A percentile compares a stretch with the other conserved stretches of the same genome.
Conservation (phyloP, 2,113 vertebrate genomes). For the Noturus placidus region DNA sequence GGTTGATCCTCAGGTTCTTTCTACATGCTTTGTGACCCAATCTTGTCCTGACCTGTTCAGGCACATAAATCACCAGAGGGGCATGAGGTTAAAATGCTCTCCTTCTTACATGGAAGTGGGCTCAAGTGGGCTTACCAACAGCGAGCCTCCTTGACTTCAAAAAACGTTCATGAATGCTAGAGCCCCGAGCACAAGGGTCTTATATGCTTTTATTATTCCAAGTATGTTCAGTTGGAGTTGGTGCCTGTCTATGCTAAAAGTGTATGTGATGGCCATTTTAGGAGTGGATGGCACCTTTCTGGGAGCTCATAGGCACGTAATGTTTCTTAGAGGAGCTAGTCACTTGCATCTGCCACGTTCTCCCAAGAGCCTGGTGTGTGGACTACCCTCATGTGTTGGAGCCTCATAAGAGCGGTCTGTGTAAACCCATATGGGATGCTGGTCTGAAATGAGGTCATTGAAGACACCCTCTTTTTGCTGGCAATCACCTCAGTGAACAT, state of each 20-base stretch:
- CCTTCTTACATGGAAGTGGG: not conserved
- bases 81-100: not conserved
- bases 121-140: not conserved
- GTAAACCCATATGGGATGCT: not conserved
- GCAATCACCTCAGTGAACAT: not conserved
- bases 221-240: not conserved
- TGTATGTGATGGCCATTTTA: not conserved
- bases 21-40: not conserved
- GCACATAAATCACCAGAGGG: not conserved
- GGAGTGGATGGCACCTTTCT: not conserved
- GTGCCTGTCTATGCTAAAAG: not conserved
- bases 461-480: not conserved
- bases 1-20: not conserved
- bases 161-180: not conserved
- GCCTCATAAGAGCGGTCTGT: not conserved
- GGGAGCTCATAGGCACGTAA: no score
- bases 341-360: no score
- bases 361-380: no score
- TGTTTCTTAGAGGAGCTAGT: no score
- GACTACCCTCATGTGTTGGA: not conserved
- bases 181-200: not conserved
- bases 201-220: not conserved
- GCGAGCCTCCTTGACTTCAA: not conserved
- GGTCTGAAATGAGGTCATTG: not conserved
- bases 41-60: not conserved